Base-by-base conservation (phyloP, 2,888 invertebrate genomes). In the Drosophila falleni region DNA sequence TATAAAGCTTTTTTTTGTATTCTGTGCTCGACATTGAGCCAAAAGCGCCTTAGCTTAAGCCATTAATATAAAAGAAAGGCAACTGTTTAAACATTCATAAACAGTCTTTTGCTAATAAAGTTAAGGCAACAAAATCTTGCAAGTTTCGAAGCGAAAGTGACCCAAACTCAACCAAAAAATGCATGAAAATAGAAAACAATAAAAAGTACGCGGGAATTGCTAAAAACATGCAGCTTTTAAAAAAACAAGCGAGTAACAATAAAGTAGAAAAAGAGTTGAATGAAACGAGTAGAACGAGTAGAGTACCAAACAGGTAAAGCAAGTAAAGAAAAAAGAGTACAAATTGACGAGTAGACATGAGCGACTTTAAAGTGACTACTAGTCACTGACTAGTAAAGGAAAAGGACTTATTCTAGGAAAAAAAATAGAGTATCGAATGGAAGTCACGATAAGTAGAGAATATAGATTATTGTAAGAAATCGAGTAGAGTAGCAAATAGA, bases 31-130 rank as follows among this genome's bases (percentile, higher is more conserved):
- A 49, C 39, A 31, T 67, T 70, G 44, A 44, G 62, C 35, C 54
- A 59, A 65, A 68, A 65, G 62, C 50, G 44, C 26, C 50, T 50
- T 58, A 55, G 31, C 66, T 47, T 73, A 65, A 54, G 58, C 54
- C 66, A 61, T 67, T 78, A 56, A 63, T 74, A 58, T 60, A 42
- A 58, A 56, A 35, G 50, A 47, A 58, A 33, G 46, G 10, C 49
- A 44, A 31, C 72, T 69, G 50, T 55, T 55, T 50, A 65, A 80
- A 69, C 62, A 65, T 68, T 68, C n/a, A n/a, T n/a, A n/a, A n/a
- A n/a, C n/a, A n/a, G 59, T 26, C 29, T 51, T 59, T 55, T 66
- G 53, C 61, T 50, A 31, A 39, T 51, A 10, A 31, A 33, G 13
- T 50, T 33, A 50, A 35, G 19, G 13, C 50, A 19, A 19, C 19